A percentile compares a stretch with the other conserved stretches of the same genome.
Conservation (phyloP, 1,140 invertebrate species). For the Drosophila nebulosa region DNA sequence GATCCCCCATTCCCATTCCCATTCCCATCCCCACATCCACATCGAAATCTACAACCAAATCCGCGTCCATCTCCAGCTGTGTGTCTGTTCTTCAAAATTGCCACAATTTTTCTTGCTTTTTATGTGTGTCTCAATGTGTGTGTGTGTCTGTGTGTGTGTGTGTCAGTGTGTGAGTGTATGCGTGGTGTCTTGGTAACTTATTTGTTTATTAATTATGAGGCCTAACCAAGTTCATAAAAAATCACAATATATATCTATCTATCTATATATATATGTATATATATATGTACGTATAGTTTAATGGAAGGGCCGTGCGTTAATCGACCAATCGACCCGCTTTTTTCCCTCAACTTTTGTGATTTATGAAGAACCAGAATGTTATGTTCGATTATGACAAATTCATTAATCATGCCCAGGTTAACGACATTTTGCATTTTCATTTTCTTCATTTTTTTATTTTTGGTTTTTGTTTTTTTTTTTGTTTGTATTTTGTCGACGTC, state of each 20-base stretch:
- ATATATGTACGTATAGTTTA: constrained; percentile 36
- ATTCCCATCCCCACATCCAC: not conserved
- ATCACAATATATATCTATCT: constrained; percentile 12
- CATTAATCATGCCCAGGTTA: constrained; percentile 72
- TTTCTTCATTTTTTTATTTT: constrained; percentile 17
- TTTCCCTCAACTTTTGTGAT: constrained; percentile 43
- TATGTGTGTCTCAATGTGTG: constrained; percentile 26
- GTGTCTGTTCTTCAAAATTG: constrained; percentile 51
- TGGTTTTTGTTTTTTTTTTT: not conserved
- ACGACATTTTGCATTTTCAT: constrained; percentile 65
- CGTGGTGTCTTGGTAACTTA: constrained; percentile 42
- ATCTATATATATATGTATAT: not conserved
- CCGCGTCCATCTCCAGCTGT: constrained; percentile 58
- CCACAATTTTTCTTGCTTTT: constrained; percentile 57
- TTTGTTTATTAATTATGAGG: constrained; percentile 73
- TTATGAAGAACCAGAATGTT: constrained; percentile 53
- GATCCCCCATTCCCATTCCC: not conserved
- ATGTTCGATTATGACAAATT: constrained; percentile 62
- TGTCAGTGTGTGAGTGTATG: constrained; percentile 30
- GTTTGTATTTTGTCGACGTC: not conserved
- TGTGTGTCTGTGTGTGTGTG: constrained; percentile 14
- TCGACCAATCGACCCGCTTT: constrained; percentile 52
- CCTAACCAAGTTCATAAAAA: constrained; percentile 22
- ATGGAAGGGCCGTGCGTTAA: constrained; percentile 43
- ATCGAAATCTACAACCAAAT: not conserved